These are phyloP conservation scores for Centropus unirufus DNA, from an alignment of 2,113 vertebrate species.

Conservation along the genomic window DNA sequence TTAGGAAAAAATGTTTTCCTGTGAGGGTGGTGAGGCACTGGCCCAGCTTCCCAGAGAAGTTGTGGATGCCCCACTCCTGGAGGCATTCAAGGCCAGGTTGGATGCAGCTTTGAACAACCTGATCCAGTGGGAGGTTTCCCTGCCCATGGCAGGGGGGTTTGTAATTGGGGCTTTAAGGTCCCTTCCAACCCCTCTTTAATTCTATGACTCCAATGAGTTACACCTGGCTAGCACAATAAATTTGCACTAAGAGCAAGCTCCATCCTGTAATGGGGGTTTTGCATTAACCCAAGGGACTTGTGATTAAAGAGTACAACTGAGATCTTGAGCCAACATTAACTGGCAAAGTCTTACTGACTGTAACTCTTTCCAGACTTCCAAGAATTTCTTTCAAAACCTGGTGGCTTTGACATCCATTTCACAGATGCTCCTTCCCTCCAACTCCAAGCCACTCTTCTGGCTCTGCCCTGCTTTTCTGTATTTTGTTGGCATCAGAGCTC, in stretches of 20 bases:
- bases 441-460: neutral
- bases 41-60: no score
- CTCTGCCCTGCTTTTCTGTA: neutral
- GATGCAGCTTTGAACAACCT: no score
- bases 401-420: constrained; percentile 2
- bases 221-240: neutral
- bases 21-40: no score
- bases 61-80: no score
- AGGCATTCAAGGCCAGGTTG: no score
- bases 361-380: neutral
- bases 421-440: constrained; percentile 1
- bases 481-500: neutral
- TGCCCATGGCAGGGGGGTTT: no score
- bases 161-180: no score
- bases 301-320: neutral
- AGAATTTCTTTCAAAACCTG: neutral
- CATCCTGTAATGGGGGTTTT: neutral
- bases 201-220: neutral
- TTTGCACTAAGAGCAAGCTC: neutral
- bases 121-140: no score
- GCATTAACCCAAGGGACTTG: neutral
- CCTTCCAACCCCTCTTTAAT: no score
- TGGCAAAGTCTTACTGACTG: neutral
- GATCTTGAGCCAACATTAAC: neutral
- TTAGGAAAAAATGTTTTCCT: no score